Evolutionary conservation across 2,113 vertebrate genomes (phyloP), one percentile per base, ranked within the genome.

Genomic region (Glaucomys volans): DNA sequence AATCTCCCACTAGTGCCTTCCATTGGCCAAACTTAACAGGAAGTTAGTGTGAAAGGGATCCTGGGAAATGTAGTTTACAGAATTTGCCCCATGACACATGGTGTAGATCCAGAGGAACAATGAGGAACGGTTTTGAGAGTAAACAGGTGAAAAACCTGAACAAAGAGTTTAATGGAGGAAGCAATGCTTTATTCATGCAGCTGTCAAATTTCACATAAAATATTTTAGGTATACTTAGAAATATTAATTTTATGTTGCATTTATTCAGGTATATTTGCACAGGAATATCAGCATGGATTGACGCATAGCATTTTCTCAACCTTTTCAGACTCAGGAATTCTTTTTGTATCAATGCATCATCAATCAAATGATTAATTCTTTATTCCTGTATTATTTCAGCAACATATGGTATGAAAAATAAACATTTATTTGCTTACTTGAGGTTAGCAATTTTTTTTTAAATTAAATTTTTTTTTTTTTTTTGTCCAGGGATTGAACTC

Each of bases 31-130:
- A 84, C 12, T n/a, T 62, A 94, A 89, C 35, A 72, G 52, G 66
- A 90, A 88, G 37, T 81, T 50, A 47, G 6, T 75, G 74, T 91
- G 76, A 85, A 97, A 95, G n/a, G 85, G 26, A 81, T 81, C 18
- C 77, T 94, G 93, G 80, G 88, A 96, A 95, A 77, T 90, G 87
- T 87, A 90, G 94, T 92, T 95, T 75, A 69, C 32, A 75, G 40
- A 72, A 13, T 79, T 42, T 54, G 74, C 1, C 14, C 6, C 14
- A n/a, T n/a, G 37, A 69, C 59, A 20, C 42, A 13, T 0, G 54
- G 10, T 47, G 4, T 26, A 10, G 35, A 76, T 24, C 35, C 22
- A 66, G 40, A 26, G 50, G 37, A 84, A 91, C 20, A 91, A 84
- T 57, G 26, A 40, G 54, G 13, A 90, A 75, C 75, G 5, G 30